These are phyloP conservation scores for Xenops minutus DNA, from an alignment of 2,797 vertebrate species.

Conservation along the genomic window DNA sequence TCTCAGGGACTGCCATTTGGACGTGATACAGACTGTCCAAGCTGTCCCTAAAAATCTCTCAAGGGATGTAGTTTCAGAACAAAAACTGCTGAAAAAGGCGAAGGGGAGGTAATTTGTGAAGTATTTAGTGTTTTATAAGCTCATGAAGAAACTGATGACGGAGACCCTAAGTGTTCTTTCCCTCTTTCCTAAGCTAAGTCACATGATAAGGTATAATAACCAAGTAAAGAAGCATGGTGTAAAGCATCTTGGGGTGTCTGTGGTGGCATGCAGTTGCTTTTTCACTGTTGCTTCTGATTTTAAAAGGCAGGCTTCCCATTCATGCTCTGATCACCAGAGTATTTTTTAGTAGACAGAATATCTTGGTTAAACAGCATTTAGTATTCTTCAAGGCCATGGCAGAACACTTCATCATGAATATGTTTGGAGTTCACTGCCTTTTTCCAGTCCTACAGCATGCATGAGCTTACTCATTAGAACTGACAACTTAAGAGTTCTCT, in stretches of 20 bases:
- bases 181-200: neutral
- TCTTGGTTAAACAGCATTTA: neutral
- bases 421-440: neutral
- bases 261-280: neutral
- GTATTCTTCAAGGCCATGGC: accelerated
- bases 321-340: neutral
- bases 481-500: neutral
- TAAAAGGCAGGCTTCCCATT: neutral
- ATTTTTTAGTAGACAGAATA: neutral
- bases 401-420: accelerated
- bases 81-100: neutral
- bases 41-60: neutral
- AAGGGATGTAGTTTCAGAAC: neutral
- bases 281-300: neutral
- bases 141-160: neutral
- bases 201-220: accelerated
- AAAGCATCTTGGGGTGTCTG: accelerated
- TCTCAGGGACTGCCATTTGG: accelerated
- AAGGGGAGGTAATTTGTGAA: neutral
- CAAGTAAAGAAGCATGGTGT: accelerated
- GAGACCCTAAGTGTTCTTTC: accelerated
- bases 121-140: accelerated
- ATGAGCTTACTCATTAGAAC: neutral
- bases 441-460: neutral
- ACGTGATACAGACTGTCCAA: accelerated